Evolutionary conservation across 1,140 invertebrate genomes (phyloP).

Genomic region (Galendromus occidentalis): DNA sequence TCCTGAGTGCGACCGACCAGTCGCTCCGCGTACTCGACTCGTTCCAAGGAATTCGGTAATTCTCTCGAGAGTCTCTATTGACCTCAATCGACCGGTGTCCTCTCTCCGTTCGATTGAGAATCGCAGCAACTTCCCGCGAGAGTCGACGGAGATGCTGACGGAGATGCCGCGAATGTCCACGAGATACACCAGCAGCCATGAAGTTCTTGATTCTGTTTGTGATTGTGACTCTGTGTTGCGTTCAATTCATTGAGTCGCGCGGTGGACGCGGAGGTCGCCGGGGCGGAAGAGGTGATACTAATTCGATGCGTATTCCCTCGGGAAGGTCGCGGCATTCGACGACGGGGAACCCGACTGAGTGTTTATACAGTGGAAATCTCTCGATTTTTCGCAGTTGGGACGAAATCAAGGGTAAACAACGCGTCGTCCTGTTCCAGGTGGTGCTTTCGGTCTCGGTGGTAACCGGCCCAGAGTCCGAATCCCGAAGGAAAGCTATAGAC

Average conservation of each 20-base stretch:
- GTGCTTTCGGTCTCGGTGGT: neutral
- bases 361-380: neutral
- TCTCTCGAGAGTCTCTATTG: too few relatives aligned
- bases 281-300: neutral
- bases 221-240: neutral
- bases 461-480: neutral
- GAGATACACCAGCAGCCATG: too few relatives aligned
- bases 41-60: too few relatives aligned
- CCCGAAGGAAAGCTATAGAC: neutral
- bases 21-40: too few relatives aligned
- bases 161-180: too few relatives aligned
- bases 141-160: too few relatives aligned
- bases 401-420: neutral
- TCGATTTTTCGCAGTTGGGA: neutral
- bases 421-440: neutral
- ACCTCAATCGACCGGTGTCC: too few relatives aligned
- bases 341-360: neutral
- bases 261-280: constrained; percentile 5
- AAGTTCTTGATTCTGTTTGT: neutral
- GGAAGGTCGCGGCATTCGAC: neutral
- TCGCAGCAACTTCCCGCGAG: too few relatives aligned
- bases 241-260: neutral
- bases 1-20: too few relatives aligned
- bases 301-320: neutral
- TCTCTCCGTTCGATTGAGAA: too few relatives aligned